phyloP scores from a whole-genome alignment of 2,888 invertebrate species.

The Teinopalpus imperialis region DNA sequence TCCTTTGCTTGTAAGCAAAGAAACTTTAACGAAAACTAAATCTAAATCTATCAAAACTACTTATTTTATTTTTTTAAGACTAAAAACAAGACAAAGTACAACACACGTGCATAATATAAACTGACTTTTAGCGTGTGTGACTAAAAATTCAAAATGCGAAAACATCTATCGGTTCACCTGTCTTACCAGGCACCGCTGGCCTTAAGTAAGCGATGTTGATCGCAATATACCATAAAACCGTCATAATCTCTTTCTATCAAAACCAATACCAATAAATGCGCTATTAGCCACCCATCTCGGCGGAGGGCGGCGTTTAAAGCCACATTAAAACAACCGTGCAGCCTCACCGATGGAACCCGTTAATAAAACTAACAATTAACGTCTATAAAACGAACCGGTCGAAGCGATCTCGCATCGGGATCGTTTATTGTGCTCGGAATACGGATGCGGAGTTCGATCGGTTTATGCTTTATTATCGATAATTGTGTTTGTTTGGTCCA shows the following conservation, averaged over 20 bases:
- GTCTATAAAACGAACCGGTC: slow-evolving; percentile 60
- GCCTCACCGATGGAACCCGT: slow-evolving; percentile 42
- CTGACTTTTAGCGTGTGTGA: neutral
- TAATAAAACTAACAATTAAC: slow-evolving; percentile 73
- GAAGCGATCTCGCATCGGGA: slow-evolving; percentile 36
- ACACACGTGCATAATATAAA: too few relatives aligned
- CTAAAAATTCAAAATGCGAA: neutral
- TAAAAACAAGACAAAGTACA: too few relatives aligned
- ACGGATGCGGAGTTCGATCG: slow-evolving; percentile 35
- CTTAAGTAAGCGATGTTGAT: too few relatives aligned
- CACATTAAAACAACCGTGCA: slow-evolving; percentile 47
- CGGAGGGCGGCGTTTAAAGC: slow-evolving; percentile 44
- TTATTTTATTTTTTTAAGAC: too few relatives aligned
- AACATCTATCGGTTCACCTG: too few relatives aligned
- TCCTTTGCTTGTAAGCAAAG: too few relatives aligned
- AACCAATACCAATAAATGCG: slow-evolving; percentile 63
- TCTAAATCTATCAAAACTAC: too few relatives aligned
- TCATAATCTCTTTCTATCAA: slow-evolving; percentile 44
- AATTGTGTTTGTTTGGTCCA: slow-evolving; percentile 22
- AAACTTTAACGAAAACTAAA: too few relatives aligned
- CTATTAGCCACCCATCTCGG: slow-evolving; percentile 62
- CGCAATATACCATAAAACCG: slow-evolving; percentile 24
- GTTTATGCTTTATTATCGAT: slow-evolving; percentile 31
- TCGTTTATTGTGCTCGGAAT: slow-evolving; percentile 55
- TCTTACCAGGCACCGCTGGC: too few relatives aligned